Evolutionary conservation across 2,797 vertebrate genomes (phyloP).

Genomic region (Neostethus bicornis): DNA sequence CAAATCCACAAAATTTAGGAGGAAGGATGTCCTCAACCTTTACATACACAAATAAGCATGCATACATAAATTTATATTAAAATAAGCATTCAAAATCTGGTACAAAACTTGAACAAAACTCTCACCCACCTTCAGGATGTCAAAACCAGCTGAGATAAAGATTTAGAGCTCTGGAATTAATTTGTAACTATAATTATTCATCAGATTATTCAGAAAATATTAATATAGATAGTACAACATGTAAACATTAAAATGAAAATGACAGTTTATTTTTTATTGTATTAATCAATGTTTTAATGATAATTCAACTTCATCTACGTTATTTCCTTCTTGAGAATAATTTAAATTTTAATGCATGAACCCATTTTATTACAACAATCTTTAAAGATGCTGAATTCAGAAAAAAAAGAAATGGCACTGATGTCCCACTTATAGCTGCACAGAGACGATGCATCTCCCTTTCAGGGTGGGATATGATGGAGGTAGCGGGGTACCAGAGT

Average conservation of each 20-base stretch:
- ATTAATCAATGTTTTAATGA: background rate
- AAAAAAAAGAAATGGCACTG: background rate
- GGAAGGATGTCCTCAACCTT: no score
- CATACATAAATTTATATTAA: no score
- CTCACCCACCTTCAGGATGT: background rate
- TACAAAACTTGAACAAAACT: background rate
- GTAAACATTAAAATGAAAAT: background rate
- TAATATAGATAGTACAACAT: background rate
- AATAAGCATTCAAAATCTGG: no score
- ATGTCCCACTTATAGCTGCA: background rate
- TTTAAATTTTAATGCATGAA: slow-evolving; percentile 39
- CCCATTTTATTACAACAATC: slow-evolving; percentile 25
- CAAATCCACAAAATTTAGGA: no score
- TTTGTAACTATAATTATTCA: background rate
- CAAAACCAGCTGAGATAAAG: no score
- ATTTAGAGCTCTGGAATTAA: background rate
- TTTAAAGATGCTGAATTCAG: background rate
- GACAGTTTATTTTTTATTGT: background rate
- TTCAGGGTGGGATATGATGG: slow-evolving; percentile 41
- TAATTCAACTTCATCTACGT: no score
- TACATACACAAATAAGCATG: no score
- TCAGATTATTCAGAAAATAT: background rate
- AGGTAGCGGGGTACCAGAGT: slow-evolving; percentile 14
- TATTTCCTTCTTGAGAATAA: background rate
- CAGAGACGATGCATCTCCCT: background rate